Conservation (phyloP, 2,888 invertebrate genomes). For the Eucera pruinosa region DNA sequence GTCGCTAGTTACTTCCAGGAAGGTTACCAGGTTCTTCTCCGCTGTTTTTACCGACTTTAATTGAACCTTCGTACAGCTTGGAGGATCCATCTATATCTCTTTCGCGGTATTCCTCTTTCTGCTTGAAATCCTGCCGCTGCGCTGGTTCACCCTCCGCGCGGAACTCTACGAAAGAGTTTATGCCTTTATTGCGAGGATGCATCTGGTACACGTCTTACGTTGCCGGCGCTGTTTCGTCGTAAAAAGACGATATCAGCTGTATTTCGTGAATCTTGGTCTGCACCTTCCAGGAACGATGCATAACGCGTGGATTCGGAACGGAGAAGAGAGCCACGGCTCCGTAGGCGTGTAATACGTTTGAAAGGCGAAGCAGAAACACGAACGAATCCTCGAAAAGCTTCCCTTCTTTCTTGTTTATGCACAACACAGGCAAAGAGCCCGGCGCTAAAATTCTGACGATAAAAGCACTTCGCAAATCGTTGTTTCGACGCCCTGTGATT, state of each 20-base stretch:
- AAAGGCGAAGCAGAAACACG: slow-evolving; percentile 7
- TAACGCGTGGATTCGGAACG: slow-evolving; percentile 21
- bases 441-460: slow-evolving; percentile 15
- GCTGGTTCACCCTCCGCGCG: slow-evolving; percentile 69
- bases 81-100: slow-evolving; percentile 65
- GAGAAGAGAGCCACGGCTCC: neutral
- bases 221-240: slow-evolving; percentile 46
- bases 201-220: slow-evolving; percentile 39
- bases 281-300: slow-evolving; percentile 40
- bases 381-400: slow-evolving; percentile 5
- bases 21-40: slow-evolving; percentile 71
- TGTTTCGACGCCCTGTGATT: slow-evolving; percentile 4
- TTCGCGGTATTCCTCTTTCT: slow-evolving; percentile 29
- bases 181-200: slow-evolving; percentile 76
- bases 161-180: slow-evolving; percentile 74
- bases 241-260: slow-evolving; percentile 65
- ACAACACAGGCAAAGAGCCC: neutral
- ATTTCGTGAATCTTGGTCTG: slow-evolving; percentile 51
- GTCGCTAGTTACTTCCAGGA: slow-evolving; percentile 71
- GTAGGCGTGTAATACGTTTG: slow-evolving; percentile 8
- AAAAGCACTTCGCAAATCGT: slow-evolving; percentile 20
- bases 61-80: slow-evolving; percentile 76
- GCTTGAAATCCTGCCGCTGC: slow-evolving; percentile 33
- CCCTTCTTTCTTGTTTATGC: slow-evolving; percentile 19
- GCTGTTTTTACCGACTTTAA: slow-evolving; percentile 76